phyloP scores from a whole-genome alignment of 2,113 vertebrate species.

The Macrotis lagotis region DNA sequence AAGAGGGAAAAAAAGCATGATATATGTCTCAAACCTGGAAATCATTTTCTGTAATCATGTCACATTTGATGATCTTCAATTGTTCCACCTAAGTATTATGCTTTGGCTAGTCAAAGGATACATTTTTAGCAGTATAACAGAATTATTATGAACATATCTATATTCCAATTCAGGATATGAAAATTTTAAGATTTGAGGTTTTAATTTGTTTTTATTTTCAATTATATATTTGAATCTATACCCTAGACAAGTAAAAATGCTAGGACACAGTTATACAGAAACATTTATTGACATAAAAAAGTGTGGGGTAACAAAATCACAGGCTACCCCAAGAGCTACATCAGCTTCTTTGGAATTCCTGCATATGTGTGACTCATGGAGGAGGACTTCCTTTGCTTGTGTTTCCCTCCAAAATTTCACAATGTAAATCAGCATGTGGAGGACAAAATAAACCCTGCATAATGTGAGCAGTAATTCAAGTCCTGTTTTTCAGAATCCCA shows the following conservation, averaged over 20 bases:
- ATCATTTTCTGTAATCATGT: slow-evolving; percentile 59
- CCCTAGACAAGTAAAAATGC: not conserved
- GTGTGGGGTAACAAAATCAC: not conserved
- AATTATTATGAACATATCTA: slow-evolving; percentile 26
- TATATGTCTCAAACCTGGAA: slow-evolving; percentile 38
- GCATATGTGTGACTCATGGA: slow-evolving; percentile 44
- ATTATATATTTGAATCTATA: slow-evolving; percentile 30
- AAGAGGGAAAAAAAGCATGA: not conserved
- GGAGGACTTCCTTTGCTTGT: slow-evolving; percentile 4
- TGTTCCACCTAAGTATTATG: slow-evolving; percentile 3
- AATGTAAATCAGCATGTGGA: slow-evolving; percentile 57
- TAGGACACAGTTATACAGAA: slow-evolving; percentile 6
- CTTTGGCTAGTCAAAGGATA: slow-evolving; percentile 16
- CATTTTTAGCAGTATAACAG: slow-evolving; percentile 42
- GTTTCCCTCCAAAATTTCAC: slow-evolving; percentile 46
- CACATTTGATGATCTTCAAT: slow-evolving; percentile 29
- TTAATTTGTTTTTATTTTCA: slow-evolving; percentile 19
- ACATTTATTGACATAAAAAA: slow-evolving; percentile 29
- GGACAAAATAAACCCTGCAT: slow-evolving; percentile 70
- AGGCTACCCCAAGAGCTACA: not conserved
- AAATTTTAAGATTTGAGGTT: slow-evolving; percentile 23
- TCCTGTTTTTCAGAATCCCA: slow-evolving; percentile 58
- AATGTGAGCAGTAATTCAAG: slow-evolving; percentile 75
- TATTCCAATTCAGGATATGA: slow-evolving; percentile 33
- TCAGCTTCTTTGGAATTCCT: slow-evolving; percentile 43